Evolutionary conservation across 2,888 invertebrate genomes (phyloP), one percentile per base, ranked within the genome.

Genomic region (Hedya salicella): DNA sequence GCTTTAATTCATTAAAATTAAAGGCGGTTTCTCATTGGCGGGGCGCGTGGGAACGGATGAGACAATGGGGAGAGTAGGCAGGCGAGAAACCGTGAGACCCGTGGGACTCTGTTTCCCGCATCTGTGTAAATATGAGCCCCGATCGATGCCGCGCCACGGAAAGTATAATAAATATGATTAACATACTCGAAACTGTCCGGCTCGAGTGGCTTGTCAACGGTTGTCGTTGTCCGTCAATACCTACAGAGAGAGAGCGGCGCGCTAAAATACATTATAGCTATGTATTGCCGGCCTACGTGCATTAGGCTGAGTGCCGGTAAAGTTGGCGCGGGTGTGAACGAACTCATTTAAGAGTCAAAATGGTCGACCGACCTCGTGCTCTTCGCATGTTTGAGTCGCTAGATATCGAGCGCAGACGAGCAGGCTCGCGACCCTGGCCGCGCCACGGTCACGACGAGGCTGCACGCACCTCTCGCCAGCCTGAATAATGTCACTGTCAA

Each of bases 321-420:
- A 86, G 86, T 82, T 82, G 68, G 67, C 57, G 72, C 70, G 72
- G 46, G 84, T 85, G 87, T 87, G 85, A 91, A 90, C 82, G 89
- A 90, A 88, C 91, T 88, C 91, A 86, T 88, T 90, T 88, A 87
- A 81, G 81, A 86, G 83, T 87, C 86, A 78, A 85, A 87, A 88
- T 85, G 82, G 77, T 85, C 81, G 83, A 78, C 78, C 81, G 83
- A 78, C 78, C 77, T 50, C 39, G 68, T 69, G 70, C 74, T 75
- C 72, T 77, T 75, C 69, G 76, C 74, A 74, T 73, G 72, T 75
- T 68, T 70, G 74, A 69, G 74, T 13, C 75, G 30, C 69, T 71
- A 73, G 81, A 83, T 82, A 82, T 85, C 78, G 78, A 64, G 30
- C 5, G n/a, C 42, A 49, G 77, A 77, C 75, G 75, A 56, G 68